Conservation (phyloP, 2,113 vertebrate genomes). For the Athene noctua region DNA sequence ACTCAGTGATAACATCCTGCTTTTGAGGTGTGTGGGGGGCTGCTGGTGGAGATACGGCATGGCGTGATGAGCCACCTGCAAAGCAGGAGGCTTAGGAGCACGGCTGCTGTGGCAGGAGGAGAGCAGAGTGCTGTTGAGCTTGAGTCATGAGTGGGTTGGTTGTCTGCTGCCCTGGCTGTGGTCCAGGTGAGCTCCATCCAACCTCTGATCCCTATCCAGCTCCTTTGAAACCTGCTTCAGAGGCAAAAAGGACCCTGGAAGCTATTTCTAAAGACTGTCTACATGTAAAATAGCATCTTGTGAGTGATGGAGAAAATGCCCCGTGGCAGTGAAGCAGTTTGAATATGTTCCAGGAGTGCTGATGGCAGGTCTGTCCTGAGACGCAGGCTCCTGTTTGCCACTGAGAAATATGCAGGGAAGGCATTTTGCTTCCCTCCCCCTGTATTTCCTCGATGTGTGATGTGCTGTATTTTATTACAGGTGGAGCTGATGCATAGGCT, state of each 20-base stretch:
- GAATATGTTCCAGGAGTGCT: background rate
- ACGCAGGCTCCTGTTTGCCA: background rate
- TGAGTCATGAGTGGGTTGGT: background rate
- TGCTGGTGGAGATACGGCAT: background rate
- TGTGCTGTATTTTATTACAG: conserved; percentile 23
- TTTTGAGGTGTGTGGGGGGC: background rate
- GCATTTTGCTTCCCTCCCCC: background rate
- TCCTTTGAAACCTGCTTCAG: background rate
- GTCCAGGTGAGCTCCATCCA: background rate
- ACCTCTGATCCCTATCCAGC: background rate
- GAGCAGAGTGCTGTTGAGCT: background rate
- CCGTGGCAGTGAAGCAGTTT: background rate
- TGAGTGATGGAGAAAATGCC: conserved; percentile 15
- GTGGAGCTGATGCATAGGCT: conserved; percentile 29
- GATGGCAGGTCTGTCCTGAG: background rate
- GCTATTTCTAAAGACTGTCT: background rate
- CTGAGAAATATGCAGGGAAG: background rate
- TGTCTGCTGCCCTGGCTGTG: background rate
- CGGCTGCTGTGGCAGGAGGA: background rate
- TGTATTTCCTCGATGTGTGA: background rate
- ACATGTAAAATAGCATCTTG: background rate
- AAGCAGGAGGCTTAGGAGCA: background rate
- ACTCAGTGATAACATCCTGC: background rate
- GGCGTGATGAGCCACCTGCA: background rate
- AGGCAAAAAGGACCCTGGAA: background rate